Evolutionary conservation across 2,888 invertebrate species (phyloP).

Genomic region (Yponomeuta evonymella): DNA sequence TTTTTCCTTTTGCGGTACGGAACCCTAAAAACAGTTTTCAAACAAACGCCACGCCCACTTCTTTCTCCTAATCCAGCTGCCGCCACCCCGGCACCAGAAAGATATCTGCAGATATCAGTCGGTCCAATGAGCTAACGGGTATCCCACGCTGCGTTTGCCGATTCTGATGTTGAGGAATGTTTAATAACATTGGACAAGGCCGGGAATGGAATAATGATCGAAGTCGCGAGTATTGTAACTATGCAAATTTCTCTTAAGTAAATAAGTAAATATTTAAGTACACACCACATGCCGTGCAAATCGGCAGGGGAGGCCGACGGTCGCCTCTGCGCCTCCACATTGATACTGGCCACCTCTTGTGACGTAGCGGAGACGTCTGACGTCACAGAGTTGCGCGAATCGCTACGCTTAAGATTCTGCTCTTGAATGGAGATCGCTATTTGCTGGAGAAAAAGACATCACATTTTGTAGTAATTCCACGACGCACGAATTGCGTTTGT

Average conservation of each 20-base stretch:
- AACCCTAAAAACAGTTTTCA: too few species aligned
- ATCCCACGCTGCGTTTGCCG: too few species aligned
- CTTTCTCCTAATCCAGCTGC: too few species aligned
- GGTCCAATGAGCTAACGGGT: too few species aligned
- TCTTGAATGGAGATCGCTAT: slow-evolving; percentile 79
- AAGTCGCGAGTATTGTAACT: too few species aligned
- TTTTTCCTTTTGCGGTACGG: too few species aligned
- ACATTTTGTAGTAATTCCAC: neutral
- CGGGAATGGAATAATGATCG: neutral
- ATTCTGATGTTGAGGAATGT: too few species aligned
- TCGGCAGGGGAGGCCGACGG: slow-evolving; percentile 90
- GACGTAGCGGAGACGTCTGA: slow-evolving; percentile 82
- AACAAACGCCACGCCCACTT: too few species aligned
- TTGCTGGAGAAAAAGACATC: slow-evolving; percentile 59
- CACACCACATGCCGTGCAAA: slow-evolving; percentile 97
- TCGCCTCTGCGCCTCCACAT: slow-evolving; percentile 53
- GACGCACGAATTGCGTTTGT: too few species aligned
- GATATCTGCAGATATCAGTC: too few species aligned
- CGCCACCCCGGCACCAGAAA: too few species aligned
- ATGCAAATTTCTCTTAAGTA: too few species aligned
- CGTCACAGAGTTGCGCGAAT: slow-evolving; percentile 81
- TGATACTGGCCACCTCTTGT: slow-evolving; percentile 82
- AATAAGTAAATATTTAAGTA: neutral
- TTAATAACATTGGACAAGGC: neutral
- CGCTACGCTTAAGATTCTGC: slow-evolving; percentile 75